phyloP scores from a whole-genome alignment of 53 echinoderm and acorn worm species.

The Holothuria scabra region DNA sequence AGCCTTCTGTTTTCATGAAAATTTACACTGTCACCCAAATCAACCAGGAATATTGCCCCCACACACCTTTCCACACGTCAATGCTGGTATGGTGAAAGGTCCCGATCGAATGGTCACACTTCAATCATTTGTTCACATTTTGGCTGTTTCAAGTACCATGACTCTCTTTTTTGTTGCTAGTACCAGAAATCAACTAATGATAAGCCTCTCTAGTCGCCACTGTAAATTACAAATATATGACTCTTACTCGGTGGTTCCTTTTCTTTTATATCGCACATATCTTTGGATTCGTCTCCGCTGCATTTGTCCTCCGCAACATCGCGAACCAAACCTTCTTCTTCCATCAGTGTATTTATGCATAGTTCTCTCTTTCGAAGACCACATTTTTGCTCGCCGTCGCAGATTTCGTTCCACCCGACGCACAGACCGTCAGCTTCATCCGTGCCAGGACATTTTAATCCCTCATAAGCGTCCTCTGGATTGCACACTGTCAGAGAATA shows the following conservation, averaged over 20 bases:
- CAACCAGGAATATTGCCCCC: no score
- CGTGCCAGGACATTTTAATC: constrained; percentile 13
- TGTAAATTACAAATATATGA: no score
- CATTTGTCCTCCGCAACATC: constrained; percentile 18
- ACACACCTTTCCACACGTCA: no score
- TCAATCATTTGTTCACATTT: no score
- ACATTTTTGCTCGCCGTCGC: constrained; percentile 24
- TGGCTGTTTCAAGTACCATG: no score
- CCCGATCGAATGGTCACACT: no score
- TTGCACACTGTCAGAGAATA: constrained; percentile 31
- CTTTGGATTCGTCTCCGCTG: constrained; percentile 37
- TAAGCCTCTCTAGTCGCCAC: no score
- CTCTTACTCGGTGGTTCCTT: constrained; percentile 39
- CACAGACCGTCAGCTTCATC: constrained; percentile 18
- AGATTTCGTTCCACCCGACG: constrained; percentile 23
- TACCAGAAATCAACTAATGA: no score
- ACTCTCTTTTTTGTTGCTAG: no score
- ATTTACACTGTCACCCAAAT: no score
- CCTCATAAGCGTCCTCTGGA: constrained; percentile 35
- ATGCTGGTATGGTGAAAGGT: no score
- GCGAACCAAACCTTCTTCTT: neutral
- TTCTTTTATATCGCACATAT: constrained; percentile 6
- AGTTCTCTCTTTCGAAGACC: constrained; percentile 26
- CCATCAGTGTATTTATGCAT: neutral
- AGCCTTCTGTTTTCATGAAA: no score